A percentile compares a stretch with the other conserved stretches of the same genome.
These are phyloP conservation scores for Meghimatium bilineatum DNA, from an alignment of 2,888 invertebrate genomes.

Conservation along the genomic window DNA sequence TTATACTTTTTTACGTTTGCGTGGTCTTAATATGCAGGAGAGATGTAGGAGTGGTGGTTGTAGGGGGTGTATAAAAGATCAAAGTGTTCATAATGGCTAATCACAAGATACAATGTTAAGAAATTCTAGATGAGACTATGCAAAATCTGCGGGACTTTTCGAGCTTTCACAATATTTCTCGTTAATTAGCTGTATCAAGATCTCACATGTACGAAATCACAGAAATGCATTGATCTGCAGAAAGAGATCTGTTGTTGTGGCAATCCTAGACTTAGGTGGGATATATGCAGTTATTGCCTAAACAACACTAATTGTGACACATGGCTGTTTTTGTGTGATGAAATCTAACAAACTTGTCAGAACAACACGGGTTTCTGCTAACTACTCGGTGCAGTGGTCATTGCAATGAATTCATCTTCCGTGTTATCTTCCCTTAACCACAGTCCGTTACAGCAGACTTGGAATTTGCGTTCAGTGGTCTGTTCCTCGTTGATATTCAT, in stretches of 20 bases:
- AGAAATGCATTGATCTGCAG: background rate
- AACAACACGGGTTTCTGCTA: too few relatives aligned
- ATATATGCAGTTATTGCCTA: background rate
- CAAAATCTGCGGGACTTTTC: background rate
- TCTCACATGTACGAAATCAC: background rate
- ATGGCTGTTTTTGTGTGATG: background rate
- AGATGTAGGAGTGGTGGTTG: too few relatives aligned
- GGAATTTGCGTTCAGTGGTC: too few relatives aligned
- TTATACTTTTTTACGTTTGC: too few relatives aligned
- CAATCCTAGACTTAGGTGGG: background rate
- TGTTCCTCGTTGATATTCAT: too few relatives aligned
- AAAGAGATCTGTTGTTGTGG: background rate
- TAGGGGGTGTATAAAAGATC: background rate
- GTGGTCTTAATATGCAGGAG: too few relatives aligned
- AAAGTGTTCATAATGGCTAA: background rate
- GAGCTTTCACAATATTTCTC: conserved; percentile 1
- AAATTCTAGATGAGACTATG: background rate
- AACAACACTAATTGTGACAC: background rate
- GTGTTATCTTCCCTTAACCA: too few relatives aligned
- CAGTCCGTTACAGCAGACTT: too few relatives aligned
- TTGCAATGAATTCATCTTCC: background rate
- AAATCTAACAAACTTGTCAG: too few relatives aligned
- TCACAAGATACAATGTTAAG: background rate
- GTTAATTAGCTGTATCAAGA: background rate
- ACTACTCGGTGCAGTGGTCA: too few relatives aligned